Percentiles rank a stretch among this genome's conserved stretches.
These are phyloP conservation scores for Oxytorus armatus DNA, from an alignment of 2,888 invertebrate genomes.

Conservation along the genomic window DNA sequence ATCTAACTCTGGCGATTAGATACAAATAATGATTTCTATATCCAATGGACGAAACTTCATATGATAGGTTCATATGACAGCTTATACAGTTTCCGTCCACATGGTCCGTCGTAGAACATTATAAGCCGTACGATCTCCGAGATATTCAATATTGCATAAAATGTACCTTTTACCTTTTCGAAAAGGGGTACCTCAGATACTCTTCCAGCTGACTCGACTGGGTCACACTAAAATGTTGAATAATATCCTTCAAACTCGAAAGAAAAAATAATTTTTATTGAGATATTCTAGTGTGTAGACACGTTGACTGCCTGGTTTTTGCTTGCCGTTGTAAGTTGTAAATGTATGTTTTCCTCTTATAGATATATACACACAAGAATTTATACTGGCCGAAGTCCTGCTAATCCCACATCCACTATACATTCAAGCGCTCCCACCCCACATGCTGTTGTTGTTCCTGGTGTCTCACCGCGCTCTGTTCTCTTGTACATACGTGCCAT, in stretches of 20 bases:
- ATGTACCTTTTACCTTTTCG: too few relatives aligned
- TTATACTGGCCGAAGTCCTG: constrained; percentile 12
- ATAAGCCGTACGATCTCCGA: background rate
- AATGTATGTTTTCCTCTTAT: constrained; percentile 8
- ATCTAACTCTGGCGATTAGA: too few relatives aligned
- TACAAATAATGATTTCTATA: background rate
- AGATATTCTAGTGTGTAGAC: too few relatives aligned
- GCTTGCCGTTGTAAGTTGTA: background rate
- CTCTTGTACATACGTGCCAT: constrained; percentile 17
- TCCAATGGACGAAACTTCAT: background rate
- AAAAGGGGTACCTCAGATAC: too few relatives aligned
- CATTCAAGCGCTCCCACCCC: background rate
- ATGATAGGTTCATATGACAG: background rate
- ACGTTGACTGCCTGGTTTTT: constrained; percentile 7
- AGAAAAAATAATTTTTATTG: too few relatives aligned
- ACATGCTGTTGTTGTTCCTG: constrained; percentile 1
- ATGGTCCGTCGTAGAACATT: background rate
- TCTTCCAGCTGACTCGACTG: too few relatives aligned
- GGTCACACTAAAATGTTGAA: too few relatives aligned
- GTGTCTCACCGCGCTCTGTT: constrained; percentile 11
- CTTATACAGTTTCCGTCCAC: background rate
- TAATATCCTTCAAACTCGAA: too few relatives aligned
- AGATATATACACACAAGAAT: background rate
- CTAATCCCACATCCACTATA: constrained; percentile 1
- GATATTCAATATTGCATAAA: background rate